phyloP scores from a whole-genome alignment of 2,888 invertebrate species.

The Hydriomena furcata region DNA sequence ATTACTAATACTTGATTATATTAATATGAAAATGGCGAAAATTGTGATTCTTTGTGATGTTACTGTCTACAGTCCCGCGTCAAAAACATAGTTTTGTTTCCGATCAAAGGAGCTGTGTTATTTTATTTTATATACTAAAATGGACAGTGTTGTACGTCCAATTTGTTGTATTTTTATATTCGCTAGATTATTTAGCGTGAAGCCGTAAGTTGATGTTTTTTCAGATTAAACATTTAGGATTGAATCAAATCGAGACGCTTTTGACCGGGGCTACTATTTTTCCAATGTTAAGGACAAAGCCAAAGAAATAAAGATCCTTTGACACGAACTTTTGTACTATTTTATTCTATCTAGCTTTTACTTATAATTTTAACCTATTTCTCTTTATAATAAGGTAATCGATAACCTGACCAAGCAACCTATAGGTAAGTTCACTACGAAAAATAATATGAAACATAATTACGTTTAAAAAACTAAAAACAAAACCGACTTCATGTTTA shows the following conservation, averaged over 20 bases:
- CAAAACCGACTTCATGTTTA: too few species aligned
- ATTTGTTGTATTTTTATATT: conserved; percentile 10
- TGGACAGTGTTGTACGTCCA: not conserved
- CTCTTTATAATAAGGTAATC: too few species aligned
- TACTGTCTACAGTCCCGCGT: conserved; percentile 23
- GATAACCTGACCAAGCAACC: too few species aligned
- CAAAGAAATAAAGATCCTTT: conserved; percentile 70
- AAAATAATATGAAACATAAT: too few species aligned
- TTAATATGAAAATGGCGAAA: conserved; percentile 19
- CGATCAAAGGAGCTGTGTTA: not conserved
- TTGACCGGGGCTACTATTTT: conserved; percentile 23
- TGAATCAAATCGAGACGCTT: conserved; percentile 10
- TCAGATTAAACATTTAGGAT: not conserved
- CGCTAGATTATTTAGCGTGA: not conserved
- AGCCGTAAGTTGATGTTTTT: not conserved
- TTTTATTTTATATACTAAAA: not conserved
- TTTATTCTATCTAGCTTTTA: conserved; percentile 30
- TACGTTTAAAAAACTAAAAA: too few species aligned
- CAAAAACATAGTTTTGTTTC: not conserved
- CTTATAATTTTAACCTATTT: too few species aligned
- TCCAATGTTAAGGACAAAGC: conserved; percentile 48
- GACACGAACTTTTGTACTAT: conserved; percentile 43
- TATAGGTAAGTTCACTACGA: too few species aligned
- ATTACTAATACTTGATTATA: conserved; percentile 19
- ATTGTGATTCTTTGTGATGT: conserved; percentile 44